phyloP scores from a whole-genome alignment of 2,113 vertebrate genomes.

The Oreocharis arfaki region DNA sequence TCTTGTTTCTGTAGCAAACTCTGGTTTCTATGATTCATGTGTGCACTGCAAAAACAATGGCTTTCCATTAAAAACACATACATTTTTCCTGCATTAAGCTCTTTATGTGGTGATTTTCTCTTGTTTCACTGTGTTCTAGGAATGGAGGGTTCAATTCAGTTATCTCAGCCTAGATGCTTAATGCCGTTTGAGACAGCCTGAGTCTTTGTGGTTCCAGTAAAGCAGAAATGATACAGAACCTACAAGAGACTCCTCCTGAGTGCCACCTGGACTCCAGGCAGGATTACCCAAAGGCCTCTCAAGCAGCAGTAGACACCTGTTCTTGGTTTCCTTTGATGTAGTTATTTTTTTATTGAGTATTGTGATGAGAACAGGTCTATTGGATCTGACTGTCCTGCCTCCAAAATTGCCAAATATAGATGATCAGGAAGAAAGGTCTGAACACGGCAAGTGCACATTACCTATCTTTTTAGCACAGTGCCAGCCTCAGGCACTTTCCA shows the following conservation, averaged over 20 bases:
- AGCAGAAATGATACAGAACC: background rate
- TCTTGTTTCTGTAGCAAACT: background rate
- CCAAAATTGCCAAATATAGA: background rate
- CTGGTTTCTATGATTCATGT: background rate
- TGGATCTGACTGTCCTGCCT: background rate
- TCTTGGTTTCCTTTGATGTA: background rate
- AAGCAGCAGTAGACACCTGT: background rate
- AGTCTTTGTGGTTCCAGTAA: accelerated
- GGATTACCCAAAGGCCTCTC: background rate
- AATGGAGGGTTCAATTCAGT: background rate
- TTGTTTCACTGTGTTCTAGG: background rate
- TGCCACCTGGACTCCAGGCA: background rate
- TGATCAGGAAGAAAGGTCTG: background rate
- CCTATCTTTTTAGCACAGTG: background rate
- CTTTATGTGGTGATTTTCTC: background rate
- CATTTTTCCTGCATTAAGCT: background rate
- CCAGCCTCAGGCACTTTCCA: background rate
- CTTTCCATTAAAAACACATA: background rate
- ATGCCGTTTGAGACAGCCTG: background rate
- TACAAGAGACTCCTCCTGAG: background rate
- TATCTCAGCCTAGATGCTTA: background rate
- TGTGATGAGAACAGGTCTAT: background rate
- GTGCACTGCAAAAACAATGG: background rate
- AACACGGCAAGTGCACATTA: background rate
- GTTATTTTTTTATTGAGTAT: background rate